Base-by-base conservation (phyloP, 2,113 vertebrate genomes). In the Catharus minimus region DNA sequence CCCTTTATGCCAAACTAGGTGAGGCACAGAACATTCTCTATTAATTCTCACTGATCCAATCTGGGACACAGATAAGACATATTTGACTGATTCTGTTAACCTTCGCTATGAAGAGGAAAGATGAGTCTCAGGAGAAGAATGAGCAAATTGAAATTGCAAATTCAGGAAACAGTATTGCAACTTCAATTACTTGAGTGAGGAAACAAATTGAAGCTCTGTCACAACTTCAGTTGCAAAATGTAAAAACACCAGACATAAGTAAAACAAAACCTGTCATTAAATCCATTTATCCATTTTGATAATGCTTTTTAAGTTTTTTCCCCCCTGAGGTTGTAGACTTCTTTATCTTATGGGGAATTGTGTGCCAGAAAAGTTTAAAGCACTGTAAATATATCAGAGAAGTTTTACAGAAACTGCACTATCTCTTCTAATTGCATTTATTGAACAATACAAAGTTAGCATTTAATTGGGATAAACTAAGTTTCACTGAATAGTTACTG, bases 81-180 rank as follows among this genome's bases (percentile, higher is more conserved):
- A 71, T 95, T 71, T 88, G 89, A 21, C 64, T 82, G 43, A 80
- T 80, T 97, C 90, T 90, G 44, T 93, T 94, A 87, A 78, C 92
- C 88, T 97, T 93, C 4, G 3, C 56, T 86, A 80, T 76, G 65
- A 77, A 92, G 76, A 92, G 86, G 85, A 78, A 88, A 95, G 89
- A 92, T 87, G 83, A 90, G 79, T 52, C 62, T 89, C 68, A 41
- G 85, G 84, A 89, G 78, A 93, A 93, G 71, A 96, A 89, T 88
- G 94, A 96, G 82, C 88, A 86, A 91, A 92, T 91, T 89, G 80
- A 95, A 95, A 56, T 95, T 93, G 75, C 68, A 96, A 93, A 80
- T 84, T 92, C 92, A 92, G 96, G 95, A 95, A 94, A 78, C 47
- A 87, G 81, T 80, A 92, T 91, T 92, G 86, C 83, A 95, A 89